These are phyloP conservation scores for Hycleus phaleratus DNA, from an alignment of 1,140 invertebrate species.

Conservation along the genomic window DNA sequence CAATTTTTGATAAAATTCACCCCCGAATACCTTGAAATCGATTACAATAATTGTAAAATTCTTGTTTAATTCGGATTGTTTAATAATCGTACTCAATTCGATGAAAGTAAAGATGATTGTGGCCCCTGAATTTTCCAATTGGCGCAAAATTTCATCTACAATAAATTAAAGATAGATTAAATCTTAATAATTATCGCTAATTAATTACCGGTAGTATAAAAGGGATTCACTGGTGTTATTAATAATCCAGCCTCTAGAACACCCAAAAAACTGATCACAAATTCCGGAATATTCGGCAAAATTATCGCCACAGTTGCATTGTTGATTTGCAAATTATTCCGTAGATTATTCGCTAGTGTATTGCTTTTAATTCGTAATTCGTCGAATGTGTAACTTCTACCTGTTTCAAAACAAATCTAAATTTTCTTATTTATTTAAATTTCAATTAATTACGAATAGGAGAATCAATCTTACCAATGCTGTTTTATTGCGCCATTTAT, in stretches of 20 bases:
- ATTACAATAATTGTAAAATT: background rate
- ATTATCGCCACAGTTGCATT: constrained; percentile 64
- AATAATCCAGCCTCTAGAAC: constrained; percentile 58
- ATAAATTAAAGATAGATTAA: background rate
- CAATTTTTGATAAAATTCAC: too few species aligned
- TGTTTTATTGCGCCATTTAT: constrained; percentile 7
- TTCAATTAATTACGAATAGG: too few species aligned
- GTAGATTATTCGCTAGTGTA: constrained; percentile 58
- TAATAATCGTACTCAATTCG: background rate
- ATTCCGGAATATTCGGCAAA: constrained; percentile 69
- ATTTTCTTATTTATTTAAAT: background rate
- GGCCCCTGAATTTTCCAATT: background rate
- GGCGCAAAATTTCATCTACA: constrained; percentile 7
- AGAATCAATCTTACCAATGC: constrained; percentile 2
- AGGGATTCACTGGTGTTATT: constrained; percentile 70
- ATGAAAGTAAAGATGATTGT: background rate
- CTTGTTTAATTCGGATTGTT: background rate
- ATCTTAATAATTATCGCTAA: background rate
- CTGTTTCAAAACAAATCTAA: constrained; percentile 40
- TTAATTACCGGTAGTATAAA: constrained; percentile 59
- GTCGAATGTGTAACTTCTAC: constrained; percentile 59
- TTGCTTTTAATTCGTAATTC: constrained; percentile 54
- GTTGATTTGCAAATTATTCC: constrained; percentile 53
- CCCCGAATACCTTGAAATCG: background rate
- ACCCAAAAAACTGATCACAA: constrained; percentile 56